Conservation (phyloP, 2,797 vertebrate genomes). For the Cyclura pinguis region DNA sequence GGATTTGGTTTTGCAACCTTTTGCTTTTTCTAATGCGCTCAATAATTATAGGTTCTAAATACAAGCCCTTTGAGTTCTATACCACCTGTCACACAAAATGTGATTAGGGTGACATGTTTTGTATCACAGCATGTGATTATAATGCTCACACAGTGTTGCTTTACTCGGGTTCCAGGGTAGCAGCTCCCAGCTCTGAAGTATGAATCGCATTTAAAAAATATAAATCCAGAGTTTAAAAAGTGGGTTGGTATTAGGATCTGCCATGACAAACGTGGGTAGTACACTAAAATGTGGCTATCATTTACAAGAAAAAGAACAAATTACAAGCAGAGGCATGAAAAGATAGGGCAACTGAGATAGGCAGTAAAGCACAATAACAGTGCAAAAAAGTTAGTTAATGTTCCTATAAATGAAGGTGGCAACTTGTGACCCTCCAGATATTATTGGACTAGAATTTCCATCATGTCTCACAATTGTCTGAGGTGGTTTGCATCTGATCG, state of each 20-base stretch:
- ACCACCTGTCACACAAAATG: not conserved
- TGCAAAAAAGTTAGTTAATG: not conserved
- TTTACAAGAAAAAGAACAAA: conserved; percentile 26
- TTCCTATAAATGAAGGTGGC: conserved; percentile 9
- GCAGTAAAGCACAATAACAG: conserved; percentile 10
- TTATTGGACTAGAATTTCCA: not conserved
- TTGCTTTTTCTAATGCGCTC: conserved; percentile 14
- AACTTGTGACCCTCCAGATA: not conserved
- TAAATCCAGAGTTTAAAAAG: not conserved
- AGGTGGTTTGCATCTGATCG: not conserved
- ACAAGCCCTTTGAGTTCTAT: not conserved
- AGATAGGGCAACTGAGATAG: conserved; percentile 28
- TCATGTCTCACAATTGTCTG: not conserved
- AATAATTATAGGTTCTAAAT: conserved; percentile 23
- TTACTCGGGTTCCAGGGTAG: not conserved
- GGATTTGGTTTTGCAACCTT: conserved; percentile 30
- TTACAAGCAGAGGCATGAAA: conserved; percentile 31
- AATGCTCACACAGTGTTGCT: not conserved
- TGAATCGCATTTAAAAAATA: not conserved
- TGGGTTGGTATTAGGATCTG: not conserved
- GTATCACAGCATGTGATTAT: not conserved
- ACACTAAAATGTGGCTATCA: not conserved
- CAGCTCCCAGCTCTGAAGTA: not conserved
- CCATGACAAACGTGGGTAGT: not conserved
- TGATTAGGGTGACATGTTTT: conserved; percentile 14